A percentile compares a stretch with the other conserved stretches of the same genome.
These are phyloP conservation scores for Strigamia crassipes DNA, from an alignment of 2,888 invertebrate species.

Conservation along the genomic window DNA sequence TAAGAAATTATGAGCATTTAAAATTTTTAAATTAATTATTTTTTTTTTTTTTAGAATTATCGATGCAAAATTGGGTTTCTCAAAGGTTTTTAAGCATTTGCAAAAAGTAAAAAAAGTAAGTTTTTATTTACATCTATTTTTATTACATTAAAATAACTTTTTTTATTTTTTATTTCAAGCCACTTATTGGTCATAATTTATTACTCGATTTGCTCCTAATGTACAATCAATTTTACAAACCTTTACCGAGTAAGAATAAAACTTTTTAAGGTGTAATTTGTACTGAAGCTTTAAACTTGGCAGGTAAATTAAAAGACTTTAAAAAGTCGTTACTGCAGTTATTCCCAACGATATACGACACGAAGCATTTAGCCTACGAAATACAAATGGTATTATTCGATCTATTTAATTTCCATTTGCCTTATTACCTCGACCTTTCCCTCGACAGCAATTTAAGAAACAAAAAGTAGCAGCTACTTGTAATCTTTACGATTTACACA, in stretches of 20 bases:
- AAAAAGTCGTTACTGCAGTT: constrained; percentile 67
- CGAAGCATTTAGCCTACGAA: constrained; percentile 70
- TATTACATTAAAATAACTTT: background rate
- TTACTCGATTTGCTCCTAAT: constrained; percentile 72
- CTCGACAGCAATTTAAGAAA: background rate
- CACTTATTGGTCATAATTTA: constrained; percentile 76
- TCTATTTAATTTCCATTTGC: background rate
- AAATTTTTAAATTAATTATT: background rate
- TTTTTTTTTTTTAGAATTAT: constrained; percentile 63
- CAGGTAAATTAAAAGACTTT: constrained; percentile 66
- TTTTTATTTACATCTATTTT: background rate
- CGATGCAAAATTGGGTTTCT: constrained; percentile 68
- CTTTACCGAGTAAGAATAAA: constrained; percentile 66
- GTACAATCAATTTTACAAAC: constrained; percentile 72
- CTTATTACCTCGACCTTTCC: background rate
- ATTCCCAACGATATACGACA: constrained; percentile 74
- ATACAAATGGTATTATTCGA: constrained; percentile 57
- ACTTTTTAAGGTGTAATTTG: background rate
- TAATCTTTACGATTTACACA: background rate
- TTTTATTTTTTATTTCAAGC: constrained; percentile 56
- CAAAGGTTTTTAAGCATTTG: constrained; percentile 69
- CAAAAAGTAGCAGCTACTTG: background rate
- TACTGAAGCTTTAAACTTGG: constrained; percentile 51
- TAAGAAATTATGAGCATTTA: constrained; percentile 52
- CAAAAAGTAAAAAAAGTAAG: constrained; percentile 63